A percentile compares a stretch with the other conserved stretches of the same genome.
phyloP scores from a whole-genome alignment of 1,140 invertebrate genomes.

The Galleria mellonella region DNA sequence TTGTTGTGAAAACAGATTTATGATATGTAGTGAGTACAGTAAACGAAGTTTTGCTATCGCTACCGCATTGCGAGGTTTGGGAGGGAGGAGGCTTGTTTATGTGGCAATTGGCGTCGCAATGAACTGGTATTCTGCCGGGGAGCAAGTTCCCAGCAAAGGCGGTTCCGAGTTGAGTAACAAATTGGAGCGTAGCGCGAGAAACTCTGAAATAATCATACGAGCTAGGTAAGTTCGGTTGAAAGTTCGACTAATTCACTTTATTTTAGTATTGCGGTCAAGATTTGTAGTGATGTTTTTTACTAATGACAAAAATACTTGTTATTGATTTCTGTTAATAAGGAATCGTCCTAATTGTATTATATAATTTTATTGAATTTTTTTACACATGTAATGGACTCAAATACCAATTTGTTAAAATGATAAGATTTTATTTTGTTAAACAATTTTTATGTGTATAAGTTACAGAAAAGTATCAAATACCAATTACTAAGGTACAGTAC shows the following conservation, averaged over 20 bases:
- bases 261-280: conserved; percentile 30
- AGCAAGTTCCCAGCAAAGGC: conserved; percentile 44
- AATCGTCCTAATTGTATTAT: too few relatives aligned
- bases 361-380: too few relatives aligned
- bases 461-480: too few relatives aligned
- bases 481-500: too few relatives aligned
- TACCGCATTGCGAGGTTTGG: conserved; percentile 35
- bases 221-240: conserved; percentile 37
- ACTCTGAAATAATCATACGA: conserved; percentile 60
- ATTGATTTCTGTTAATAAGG: too few relatives aligned
- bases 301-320: too few relatives aligned
- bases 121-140: conserved; percentile 33
- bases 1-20: conserved; percentile 16
- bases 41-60: conserved; percentile 44
- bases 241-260: conserved; percentile 23
- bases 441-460: too few relatives aligned
- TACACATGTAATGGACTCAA: too few relatives aligned
- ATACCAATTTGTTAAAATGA: too few relatives aligned
- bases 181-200: conserved; percentile 44
- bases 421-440: too few relatives aligned
- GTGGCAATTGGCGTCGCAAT: conserved; percentile 55
- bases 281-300: too few relatives aligned
- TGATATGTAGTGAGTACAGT: conserved; percentile 28
- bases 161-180: conserved; percentile 41
- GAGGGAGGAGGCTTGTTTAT: conserved; percentile 44